Evolutionary conservation across 2,888 invertebrate genomes (phyloP).

Genomic region (Pristionchus maxplancki): DNA sequence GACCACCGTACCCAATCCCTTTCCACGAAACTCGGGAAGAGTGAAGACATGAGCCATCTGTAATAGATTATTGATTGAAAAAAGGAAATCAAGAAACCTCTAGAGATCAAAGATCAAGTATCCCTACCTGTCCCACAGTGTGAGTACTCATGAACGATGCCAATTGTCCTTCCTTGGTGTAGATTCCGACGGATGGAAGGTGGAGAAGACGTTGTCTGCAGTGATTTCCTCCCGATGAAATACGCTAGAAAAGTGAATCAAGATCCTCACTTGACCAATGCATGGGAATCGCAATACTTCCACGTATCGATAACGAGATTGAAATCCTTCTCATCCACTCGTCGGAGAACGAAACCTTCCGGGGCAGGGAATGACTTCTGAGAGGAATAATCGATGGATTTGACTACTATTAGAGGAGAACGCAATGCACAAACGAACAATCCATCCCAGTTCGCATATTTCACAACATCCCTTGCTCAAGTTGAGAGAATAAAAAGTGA

Average conservation of each 20-base stretch:
- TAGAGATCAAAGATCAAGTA: neutral
- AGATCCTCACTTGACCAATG: slow-evolving; percentile 5
- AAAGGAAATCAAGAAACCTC: neutral
- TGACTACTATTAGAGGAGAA: too few species aligned
- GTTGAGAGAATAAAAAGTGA: neutral
- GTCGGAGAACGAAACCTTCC: neutral
- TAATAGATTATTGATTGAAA: neutral
- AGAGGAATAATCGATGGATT: neutral
- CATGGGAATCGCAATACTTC: neutral
- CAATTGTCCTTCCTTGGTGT: neutral
- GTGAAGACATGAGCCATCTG: slow-evolving; percentile 33
- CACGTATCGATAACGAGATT: neutral
- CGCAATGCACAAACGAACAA: neutral
- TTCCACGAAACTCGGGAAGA: neutral
- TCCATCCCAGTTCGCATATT: neutral
- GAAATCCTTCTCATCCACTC: slow-evolving; percentile 31
- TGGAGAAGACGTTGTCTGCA: slow-evolving; percentile 12
- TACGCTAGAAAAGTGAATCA: neutral
- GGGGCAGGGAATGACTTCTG: neutral
- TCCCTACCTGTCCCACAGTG: slow-evolving; percentile 1
- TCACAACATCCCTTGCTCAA: neutral
- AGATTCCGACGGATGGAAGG: slow-evolving; percentile 27
- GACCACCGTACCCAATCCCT: slow-evolving; percentile 16
- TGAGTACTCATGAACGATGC: slow-evolving; percentile 20
- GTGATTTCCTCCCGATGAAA: neutral